A percentile compares a stretch with the other conserved stretches of the same genome.
phyloP scores from a whole-genome alignment of 53 echinoderm and acorn worm genomes.

The Stichopus horrens region DNA sequence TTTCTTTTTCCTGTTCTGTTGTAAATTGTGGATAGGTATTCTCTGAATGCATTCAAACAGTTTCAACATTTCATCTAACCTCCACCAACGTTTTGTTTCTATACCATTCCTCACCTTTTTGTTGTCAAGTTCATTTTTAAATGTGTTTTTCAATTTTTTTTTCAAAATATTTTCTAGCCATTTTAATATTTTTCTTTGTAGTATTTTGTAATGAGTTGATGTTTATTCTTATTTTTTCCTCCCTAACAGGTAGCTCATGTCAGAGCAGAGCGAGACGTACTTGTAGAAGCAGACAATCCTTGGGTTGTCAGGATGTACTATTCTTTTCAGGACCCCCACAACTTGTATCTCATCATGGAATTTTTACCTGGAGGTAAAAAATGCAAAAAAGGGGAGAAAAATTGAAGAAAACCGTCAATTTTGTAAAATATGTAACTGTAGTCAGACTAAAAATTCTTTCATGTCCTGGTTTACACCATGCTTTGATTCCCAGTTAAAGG shows the following conservation, averaged over 20 bases:
- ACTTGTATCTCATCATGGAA: constrained; percentile 99
- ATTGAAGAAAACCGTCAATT: no score
- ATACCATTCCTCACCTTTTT: neutral
- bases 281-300: constrained; percentile 96
- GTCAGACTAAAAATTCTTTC: no score
- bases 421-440: no score
- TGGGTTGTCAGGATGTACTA: constrained; percentile 99
- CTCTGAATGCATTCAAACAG: neutral
- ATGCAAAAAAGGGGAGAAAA: neutral
- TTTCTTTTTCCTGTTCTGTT: neutral
- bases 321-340: constrained; percentile 99
- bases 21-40: neutral
- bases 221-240: neutral
- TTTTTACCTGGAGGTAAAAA: constrained; percentile 94
- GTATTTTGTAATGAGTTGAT: neutral
- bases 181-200: neutral
- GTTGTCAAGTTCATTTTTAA: neutral
- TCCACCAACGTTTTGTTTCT: no score
- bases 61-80: neutral
- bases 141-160: no score
- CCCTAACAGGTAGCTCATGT: constrained; percentile 90
- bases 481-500: no score
- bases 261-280: constrained; percentile 92
- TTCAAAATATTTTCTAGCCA: neutral
- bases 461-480: no score